Base-by-base conservation (phyloP, 2,888 invertebrate genomes). In the Ophion ventricosus region DNA sequence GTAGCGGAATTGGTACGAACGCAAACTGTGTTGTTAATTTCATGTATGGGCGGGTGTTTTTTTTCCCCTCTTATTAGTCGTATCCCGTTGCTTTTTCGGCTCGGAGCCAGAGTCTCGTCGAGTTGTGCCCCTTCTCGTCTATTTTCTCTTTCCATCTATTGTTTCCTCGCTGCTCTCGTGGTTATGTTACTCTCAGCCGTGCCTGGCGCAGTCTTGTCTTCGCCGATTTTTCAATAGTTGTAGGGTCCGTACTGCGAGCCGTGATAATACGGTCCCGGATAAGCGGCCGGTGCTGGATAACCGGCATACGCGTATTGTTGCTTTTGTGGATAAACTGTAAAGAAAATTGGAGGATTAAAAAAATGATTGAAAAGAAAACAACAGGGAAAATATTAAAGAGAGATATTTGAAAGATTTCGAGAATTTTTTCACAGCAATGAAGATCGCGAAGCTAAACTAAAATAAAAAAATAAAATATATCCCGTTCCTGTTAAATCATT, bases 201-300 rank as follows among this genome's bases (percentile, higher is more conserved):
- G 81, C 78, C 64, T 74, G 64, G 59, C 49, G 35, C 61, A 40
- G 54, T 76, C 20, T 35, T 73, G 26, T 54, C 54, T 29, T 82
- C 59, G 64, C 66, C 25, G 59, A 26, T 87, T 26, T 17, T 43
- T 73, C 96, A 98, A 94, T 98, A 98, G 94, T 98, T 98, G 95
- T 98, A 98, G 73, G 98, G 98, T 76, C 97, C 98, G 93, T 98
- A 98, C 92, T 98, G 98, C 74, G 98, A 97, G 91, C 98, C 98
- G 93, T 97, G 95, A 87, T 96, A 98, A 94, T 98, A 98, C 49
- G 97, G 97, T 59, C 97, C 97, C 82, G 98, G 97, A 94, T 98
- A 98, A 76, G 97, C 96, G 0, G 97, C 96, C 64, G 96, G 95
- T 79, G 95, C 94, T 80, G 97, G 97, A 93, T 98, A 98, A 82